Conservation (phyloP, 1,140 invertebrate species). For the Drosophila kurseongensis region DNA sequence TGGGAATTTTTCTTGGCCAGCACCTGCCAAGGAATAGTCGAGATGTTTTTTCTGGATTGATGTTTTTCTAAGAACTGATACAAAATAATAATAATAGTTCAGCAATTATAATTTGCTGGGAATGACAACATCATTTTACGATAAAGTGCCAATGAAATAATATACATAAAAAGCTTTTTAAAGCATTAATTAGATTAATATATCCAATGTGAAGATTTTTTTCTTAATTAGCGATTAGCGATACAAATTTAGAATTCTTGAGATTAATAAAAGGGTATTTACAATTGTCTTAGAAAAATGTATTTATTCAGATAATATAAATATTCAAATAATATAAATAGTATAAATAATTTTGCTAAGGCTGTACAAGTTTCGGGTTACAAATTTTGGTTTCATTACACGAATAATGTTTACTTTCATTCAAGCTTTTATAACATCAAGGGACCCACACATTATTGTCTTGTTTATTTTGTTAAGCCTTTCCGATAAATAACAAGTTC, state of each 20-base stretch:
- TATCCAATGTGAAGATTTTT: no score
- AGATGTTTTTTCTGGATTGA: background rate
- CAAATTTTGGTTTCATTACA: background rate
- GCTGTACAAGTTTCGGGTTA: background rate
- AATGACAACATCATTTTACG: no score
- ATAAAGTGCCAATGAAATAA: no score
- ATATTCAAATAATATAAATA: background rate
- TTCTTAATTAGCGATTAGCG: no score
- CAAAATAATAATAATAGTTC: background rate
- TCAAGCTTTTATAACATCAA: background rate
- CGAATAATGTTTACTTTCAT: conserved; percentile 3
- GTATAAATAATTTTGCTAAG: background rate
- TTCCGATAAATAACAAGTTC: conserved; percentile 17
- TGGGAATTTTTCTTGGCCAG: conserved; percentile 11
- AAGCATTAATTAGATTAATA: no score
- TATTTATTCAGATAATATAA: no score
- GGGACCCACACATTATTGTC: conserved; percentile 4
- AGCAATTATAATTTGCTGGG: no score
- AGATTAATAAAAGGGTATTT: no score
- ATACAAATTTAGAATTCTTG: no score
- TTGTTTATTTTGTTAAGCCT: conserved; percentile 7
- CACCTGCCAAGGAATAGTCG: conserved; percentile 12
- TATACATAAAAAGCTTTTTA: no score
- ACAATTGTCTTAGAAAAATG: no score
- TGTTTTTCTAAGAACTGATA: background rate